phyloP scores from a whole-genome alignment of 2,797 vertebrate genomes.

The Eidolon dupreanum region DNA sequence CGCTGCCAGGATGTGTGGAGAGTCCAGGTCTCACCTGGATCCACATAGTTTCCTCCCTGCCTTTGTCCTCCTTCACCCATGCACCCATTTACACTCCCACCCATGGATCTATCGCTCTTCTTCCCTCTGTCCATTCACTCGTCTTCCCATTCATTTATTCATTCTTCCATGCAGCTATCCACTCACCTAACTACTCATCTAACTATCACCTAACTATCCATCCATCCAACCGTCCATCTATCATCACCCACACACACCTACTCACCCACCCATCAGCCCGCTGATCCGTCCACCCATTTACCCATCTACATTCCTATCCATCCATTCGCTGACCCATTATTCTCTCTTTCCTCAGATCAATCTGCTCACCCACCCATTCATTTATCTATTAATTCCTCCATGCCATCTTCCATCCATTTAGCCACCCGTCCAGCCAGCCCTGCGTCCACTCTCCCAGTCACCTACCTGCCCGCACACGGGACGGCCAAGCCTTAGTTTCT shows the following conservation, averaged over 20 bases:
- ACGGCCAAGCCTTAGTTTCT: neutral
- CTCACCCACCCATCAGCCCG: too few species aligned
- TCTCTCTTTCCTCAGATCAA: too few species aligned
- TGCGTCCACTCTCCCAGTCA: rapidly evolving
- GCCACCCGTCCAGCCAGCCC: too few species aligned
- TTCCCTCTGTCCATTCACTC: too few species aligned
- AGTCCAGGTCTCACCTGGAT: rapidly evolving
- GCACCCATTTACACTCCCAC: neutral
- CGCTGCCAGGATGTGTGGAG: neutral
- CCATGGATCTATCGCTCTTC: neutral
- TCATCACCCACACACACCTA: neutral
- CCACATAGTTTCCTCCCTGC: neutral
- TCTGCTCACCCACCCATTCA: neutral
- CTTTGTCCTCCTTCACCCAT: neutral
- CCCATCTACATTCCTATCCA: too few species aligned
- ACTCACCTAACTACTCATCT: neutral
- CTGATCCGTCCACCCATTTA: neutral
- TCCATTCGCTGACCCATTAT: neutral
- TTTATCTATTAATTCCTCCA: rapidly evolving
- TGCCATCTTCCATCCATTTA: too few species aligned
- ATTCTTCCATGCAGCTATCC: too few species aligned
- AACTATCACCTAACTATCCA: too few species aligned
- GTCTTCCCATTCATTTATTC: neutral
- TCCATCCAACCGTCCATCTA: neutral
- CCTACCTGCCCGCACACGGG: neutral